Conservation (phyloP, 2,888 invertebrate genomes). For the Lasioglossum pauxillum region DNA sequence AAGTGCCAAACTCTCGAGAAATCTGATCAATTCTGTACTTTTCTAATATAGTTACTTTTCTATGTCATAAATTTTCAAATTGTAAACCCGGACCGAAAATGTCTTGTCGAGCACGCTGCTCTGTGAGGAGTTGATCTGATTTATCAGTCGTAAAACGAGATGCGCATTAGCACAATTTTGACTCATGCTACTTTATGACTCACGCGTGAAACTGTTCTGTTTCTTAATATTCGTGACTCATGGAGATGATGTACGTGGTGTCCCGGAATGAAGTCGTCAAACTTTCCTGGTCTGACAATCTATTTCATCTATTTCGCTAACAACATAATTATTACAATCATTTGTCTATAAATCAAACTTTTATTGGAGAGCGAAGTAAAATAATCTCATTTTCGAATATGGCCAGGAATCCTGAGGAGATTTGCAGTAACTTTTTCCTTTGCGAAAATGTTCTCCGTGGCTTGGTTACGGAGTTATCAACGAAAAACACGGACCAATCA, state of each 20-base stretch:
- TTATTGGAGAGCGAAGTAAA: not conserved
- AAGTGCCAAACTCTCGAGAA: too few relatives aligned
- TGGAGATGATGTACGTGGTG: not conserved
- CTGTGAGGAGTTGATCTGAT: not conserved
- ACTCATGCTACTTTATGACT: not conserved
- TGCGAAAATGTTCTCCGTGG: too few relatives aligned
- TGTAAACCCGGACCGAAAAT: not conserved
- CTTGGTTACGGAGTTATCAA: too few relatives aligned
- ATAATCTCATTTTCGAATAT: not conserved
- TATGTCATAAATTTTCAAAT: not conserved
- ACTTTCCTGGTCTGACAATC: not conserved
- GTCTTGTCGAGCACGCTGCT: not conserved
- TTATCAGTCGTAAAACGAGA: not conserved
- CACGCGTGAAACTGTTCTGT: not conserved
- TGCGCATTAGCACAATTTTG: not conserved
- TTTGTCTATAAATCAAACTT: not conserved
- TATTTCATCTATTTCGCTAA: not conserved
- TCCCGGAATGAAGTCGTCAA: not conserved
- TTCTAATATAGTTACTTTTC: too few relatives aligned
- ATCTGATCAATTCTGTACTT: too few relatives aligned
- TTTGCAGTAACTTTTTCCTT: too few relatives aligned
- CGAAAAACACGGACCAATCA: too few relatives aligned
- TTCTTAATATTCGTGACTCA: constrained; percentile 3
- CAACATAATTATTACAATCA: not conserved
- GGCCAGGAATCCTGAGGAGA: too few relatives aligned